Conservation (phyloP, 2,113 vertebrate genomes). For the human (Homo sapiens) region DNA sequence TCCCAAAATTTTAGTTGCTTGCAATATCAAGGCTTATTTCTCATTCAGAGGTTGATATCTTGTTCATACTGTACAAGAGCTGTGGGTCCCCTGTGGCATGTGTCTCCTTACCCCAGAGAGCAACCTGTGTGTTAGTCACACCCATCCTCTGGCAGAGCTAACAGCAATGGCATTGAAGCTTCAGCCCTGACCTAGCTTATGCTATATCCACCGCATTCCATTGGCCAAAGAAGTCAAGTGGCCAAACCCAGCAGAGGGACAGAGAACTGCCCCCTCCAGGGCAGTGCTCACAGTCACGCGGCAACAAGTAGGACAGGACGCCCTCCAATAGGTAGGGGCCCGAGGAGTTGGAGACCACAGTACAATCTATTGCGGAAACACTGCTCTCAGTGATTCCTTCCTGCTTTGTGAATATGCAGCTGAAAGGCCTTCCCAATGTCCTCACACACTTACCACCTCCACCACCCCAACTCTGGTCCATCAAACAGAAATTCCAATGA, state of each 20-base stretch:
- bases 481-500: not conserved
- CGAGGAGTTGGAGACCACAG: no score
- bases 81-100: not conserved
- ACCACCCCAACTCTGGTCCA: not conserved
- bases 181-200: no score
- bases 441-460: not conserved
- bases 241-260: not conserved
- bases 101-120: not conserved
- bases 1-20: not conserved
- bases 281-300: no score
- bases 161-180: not conserved
- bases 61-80: accelerated
- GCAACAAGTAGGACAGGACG: not conserved
- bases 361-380: accelerated
- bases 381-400: not conserved
- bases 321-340: not conserved
- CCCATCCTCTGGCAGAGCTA: not conserved
- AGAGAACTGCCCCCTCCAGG: not conserved
- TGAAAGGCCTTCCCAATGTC: not conserved
- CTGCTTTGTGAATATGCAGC: not conserved
- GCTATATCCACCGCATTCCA: not conserved
- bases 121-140: not conserved
- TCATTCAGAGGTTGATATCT: not conserved
- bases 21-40: not conserved
- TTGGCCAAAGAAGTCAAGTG: not conserved